Conservation (phyloP, 2,113 vertebrate genomes). For the Halichoeres trimaculatus region DNA sequence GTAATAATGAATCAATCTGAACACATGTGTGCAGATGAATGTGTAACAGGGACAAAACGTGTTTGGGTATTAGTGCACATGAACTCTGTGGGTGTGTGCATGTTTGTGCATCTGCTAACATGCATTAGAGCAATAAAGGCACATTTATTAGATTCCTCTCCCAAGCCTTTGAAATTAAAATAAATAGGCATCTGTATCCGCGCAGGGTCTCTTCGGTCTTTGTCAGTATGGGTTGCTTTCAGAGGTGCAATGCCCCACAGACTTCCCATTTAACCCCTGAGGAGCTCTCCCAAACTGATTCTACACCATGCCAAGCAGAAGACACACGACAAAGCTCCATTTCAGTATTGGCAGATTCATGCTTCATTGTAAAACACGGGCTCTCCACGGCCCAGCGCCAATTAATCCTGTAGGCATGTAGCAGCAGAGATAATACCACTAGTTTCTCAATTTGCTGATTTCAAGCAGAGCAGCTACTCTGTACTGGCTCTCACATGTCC, state of each 20-base stretch:
- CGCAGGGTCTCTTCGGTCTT: constrained; percentile 71
- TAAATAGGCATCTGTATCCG: constrained; percentile 73
- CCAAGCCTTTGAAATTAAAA: constrained; percentile 75
- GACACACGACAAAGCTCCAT: constrained; percentile 64
- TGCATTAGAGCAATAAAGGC: constrained; percentile 67
- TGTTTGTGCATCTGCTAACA: constrained; percentile 66
- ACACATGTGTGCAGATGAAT: constrained; percentile 26
- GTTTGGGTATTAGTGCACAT: constrained; percentile 34
- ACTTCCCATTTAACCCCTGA: constrained; percentile 76
- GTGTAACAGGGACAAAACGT: constrained; percentile 10
- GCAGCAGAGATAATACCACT: constrained; percentile 46
- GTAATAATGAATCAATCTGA: constrained; percentile 61
- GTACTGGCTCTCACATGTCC: constrained; percentile 45
- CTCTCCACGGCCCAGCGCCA: constrained; percentile 58
- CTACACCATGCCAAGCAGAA: constrained; percentile 76
- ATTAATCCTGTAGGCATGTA: constrained; percentile 70
- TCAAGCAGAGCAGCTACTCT: constrained; percentile 41
- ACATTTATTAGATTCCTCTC: constrained; percentile 69
- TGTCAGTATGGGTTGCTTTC: constrained; percentile 72
- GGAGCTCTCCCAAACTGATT: constrained; percentile 63
- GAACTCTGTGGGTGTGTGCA: constrained; percentile 15
- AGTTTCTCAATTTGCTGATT: constrained; percentile 55
- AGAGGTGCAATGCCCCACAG: constrained; percentile 72
- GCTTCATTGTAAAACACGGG: constrained; percentile 76
- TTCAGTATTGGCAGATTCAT: constrained; percentile 74